Evolutionary conservation across 2,888 invertebrate species (phyloP), one percentile per base, ranked within the genome.

Genomic region (Ophion ventricosus): DNA sequence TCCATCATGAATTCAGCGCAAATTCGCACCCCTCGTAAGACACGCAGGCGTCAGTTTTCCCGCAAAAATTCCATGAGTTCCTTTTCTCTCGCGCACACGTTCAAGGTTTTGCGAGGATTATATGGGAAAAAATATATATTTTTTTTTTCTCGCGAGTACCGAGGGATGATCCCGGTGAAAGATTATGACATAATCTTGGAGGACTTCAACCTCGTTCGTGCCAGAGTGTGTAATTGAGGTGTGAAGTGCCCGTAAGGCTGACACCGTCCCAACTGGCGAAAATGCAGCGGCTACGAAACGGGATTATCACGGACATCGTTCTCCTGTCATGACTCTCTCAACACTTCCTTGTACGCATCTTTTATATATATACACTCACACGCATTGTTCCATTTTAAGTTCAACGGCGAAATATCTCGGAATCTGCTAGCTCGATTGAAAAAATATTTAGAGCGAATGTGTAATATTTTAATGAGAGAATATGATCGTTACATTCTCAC

Each of bases 311-410:
- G 77, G 75, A 83, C 81, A 79, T 80, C 82, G 83, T 87, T 86
- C 87, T 86, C 85, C 81, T 82, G 85, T 86, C 85, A 67, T 79
- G 82, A 77, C 40, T 57, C 86, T 87, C 86, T 85, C 86, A 86
- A 77, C 86, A 86, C 83, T 80, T 80, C 77, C 84, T 85, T 82
- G 49, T 82, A 82, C 83, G 81, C 80, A 59, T 59, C n/a, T 54
- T 54, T 57, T 56, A 14, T 35, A 54, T 17, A 35, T 29, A 59
- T 70, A 54, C 43, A 49, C 49, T 49, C 23, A 59, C 49, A 64
- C 14, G 57, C 56, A 61, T 64, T 57, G 20, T 72, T 64, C 66
- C 70, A 56, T 17, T 40, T 14, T 35, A 35, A 35, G 35, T 35
- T 5, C 35, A 35, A 35, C 29, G 29, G 29, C 29, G 29, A 29